Conservation (phyloP, 2,888 invertebrate genomes). For the Pristionchus entomophagus region DNA sequence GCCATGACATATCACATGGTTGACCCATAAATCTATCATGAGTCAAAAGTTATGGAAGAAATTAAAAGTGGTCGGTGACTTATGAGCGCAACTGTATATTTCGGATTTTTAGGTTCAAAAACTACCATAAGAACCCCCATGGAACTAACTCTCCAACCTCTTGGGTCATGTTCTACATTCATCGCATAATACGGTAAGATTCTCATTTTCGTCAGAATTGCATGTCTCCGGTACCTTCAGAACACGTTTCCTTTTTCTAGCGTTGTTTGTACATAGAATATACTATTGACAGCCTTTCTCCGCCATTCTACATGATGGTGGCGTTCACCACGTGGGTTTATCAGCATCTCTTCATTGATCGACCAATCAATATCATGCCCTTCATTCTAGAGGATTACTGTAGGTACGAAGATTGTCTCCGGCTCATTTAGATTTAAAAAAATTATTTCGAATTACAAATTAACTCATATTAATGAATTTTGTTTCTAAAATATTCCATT, state of each 20-base stretch:
- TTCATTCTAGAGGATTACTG: neutral
- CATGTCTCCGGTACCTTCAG: too few relatives aligned
- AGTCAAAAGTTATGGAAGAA: too few relatives aligned
- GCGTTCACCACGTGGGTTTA: neutral
- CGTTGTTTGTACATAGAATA: too few relatives aligned
- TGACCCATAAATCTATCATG: too few relatives aligned
- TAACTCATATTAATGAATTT: neutral
- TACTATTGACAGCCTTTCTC: neutral
- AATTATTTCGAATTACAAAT: neutral
- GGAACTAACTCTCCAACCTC: conserved; percentile 43
- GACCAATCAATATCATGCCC: neutral
- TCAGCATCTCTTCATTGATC: neutral
- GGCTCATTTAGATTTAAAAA: neutral
- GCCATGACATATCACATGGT: too few relatives aligned
- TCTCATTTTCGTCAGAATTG: too few relatives aligned
- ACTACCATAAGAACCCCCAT: conserved; percentile 45
- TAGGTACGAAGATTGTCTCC: neutral
- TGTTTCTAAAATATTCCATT: neutral
- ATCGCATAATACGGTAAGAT: conserved; percentile 52
- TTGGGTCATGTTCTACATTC: conserved; percentile 55
- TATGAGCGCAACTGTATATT: too few relatives aligned
- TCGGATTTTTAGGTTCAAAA: conserved; percentile 55
- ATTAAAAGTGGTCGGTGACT: too few relatives aligned
- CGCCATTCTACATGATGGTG: neutral
- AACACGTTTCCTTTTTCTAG: too few relatives aligned